These are phyloP conservation scores for Marmota flaviventris DNA, from an alignment of 2,113 vertebrate species.

Conservation along the genomic window DNA sequence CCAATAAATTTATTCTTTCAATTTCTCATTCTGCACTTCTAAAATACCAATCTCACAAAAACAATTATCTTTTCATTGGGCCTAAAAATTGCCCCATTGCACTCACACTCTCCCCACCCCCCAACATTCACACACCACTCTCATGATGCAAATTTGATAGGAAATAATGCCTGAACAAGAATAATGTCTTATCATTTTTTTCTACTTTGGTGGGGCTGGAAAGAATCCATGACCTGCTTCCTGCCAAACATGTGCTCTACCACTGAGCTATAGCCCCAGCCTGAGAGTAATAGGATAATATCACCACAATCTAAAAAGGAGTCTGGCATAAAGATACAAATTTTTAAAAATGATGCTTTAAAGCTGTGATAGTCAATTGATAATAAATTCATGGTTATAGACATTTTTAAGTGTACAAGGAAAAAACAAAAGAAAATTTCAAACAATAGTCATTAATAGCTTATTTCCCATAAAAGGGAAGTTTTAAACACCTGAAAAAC, in stretches of 20 bases:
- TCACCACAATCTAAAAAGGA: background rate
- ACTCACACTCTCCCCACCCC: too few relatives aligned
- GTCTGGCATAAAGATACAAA: background rate
- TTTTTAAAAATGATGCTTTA: background rate
- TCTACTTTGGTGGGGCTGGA: background rate
- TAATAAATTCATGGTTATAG: background rate
- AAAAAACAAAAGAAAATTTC: background rate
- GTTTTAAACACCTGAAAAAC: background rate
- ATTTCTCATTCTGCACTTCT: background rate
- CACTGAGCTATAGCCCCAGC: background rate
- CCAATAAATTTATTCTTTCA: background rate
- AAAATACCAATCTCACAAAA: background rate
- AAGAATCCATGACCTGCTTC: background rate
- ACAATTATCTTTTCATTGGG: background rate
- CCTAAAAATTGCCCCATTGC: background rate
- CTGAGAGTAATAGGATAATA: too few relatives aligned
- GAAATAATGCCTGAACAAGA: background rate
- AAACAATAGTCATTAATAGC: background rate
- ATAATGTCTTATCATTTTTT: background rate
- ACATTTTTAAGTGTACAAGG: background rate
- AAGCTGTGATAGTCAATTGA: background rate
- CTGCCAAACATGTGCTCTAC: background rate
- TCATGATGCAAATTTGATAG: background rate
- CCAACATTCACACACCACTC: too few relatives aligned
- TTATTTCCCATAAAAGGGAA: background rate